Evolutionary conservation across 2,888 invertebrate genomes (phyloP), one percentile per base, ranked within the genome.

Genomic region (Micoletzkya japonica): DNA sequence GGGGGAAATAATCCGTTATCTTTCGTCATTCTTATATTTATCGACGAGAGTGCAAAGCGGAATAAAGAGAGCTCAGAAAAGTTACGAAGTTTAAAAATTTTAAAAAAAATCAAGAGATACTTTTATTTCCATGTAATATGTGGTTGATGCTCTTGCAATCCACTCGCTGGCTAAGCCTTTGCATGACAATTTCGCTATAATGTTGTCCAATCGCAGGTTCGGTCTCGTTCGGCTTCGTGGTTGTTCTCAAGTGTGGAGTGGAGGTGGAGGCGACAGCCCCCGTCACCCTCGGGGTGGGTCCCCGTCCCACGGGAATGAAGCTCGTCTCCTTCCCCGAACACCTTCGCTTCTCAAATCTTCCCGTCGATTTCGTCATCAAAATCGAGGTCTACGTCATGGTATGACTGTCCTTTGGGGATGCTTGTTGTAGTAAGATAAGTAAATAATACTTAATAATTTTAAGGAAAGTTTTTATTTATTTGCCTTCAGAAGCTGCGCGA

Each of bases 361-460:
- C 78, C 0, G 74, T 77, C 28, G 79, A 79, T 56, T 81, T 78
- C 69, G 72, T 66, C 54, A 72, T 79, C 24, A 36, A 54, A 30
- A 61, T 81, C 14, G 80, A 81, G 70, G 76, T 79, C 30, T 81
- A 75, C 69, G 76, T 76, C 4, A 75, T 81, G 76, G 79, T 78
- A 44, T 39, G 69, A 30, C 20, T 24, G 20, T 72, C 17, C 30
- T 36, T 66, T 39, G 2, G 2, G 17, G 30, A 3, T 39, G 39
- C 17, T 10, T 39, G 7, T 7, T 39, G 7, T 39, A 7, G 17
- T 39, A 7, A 52, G 6, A 52, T 24, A n/a, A 52, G 14, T 52
- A 24, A 14, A 4, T 6, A 52, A 7, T n/a, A 52, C 10, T 26
- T 26, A 6, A 24, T 52, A 30, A 7, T 37, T 26, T 60, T 24